Percentiles rank a stretch among this genome's conserved stretches.
These are phyloP conservation scores for Onthophagus sagittarius DNA, from an alignment of 2,888 invertebrate species.

Conservation along the genomic window DNA sequence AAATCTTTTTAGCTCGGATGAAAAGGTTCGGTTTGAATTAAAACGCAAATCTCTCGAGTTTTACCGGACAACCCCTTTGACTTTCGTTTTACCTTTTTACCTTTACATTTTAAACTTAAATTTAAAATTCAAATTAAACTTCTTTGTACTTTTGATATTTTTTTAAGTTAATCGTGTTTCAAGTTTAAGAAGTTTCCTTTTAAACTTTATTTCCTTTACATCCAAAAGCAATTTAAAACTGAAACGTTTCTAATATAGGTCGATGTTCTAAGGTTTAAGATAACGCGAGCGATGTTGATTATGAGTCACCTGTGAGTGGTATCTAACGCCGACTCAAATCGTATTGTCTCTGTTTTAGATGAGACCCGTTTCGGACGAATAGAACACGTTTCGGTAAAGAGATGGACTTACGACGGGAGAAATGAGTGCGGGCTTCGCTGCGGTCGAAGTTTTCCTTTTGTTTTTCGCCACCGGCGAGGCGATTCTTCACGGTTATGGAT, in stretches of 20 bases:
- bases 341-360: constrained; percentile 13
- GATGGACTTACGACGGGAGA: constrained; percentile 17
- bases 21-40: background rate
- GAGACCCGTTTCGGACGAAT: background rate
- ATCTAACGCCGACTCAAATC: background rate
- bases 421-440: constrained; percentile 18
- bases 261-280: background rate
- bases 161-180: too few species aligned
- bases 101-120: background rate
- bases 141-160: too few species aligned
- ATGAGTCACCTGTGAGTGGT: background rate
- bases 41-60: background rate
- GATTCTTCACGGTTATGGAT: constrained; percentile 2
- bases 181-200: background rate
- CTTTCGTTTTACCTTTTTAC: background rate
- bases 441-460: constrained; percentile 6
- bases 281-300: background rate
- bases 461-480: background rate
- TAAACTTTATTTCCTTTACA: background rate
- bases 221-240: too few species aligned
- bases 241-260: background rate
- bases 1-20: background rate
- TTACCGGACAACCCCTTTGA: background rate
- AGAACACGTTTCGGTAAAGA: constrained; percentile 1
- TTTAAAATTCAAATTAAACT: background rate